Conservation (phyloP, 92 coral and sea anemone genomes). For the Epizoanthus stellaris region DNA sequence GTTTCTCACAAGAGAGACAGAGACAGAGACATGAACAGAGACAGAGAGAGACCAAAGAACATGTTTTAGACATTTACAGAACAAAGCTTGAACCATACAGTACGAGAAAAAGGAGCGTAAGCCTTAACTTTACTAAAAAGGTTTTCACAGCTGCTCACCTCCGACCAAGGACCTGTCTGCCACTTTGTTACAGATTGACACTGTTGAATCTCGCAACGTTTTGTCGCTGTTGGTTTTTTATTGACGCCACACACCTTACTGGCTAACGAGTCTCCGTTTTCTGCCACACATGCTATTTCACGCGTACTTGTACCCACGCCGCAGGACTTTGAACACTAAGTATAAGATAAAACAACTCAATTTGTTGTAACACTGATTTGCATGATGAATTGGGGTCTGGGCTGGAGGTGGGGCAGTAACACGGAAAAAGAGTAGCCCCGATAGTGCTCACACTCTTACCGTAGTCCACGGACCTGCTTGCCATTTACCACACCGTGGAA, state of each 20-base stretch:
- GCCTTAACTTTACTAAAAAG: not conserved
- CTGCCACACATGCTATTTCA: conserved; percentile 51
- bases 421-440: not conserved
- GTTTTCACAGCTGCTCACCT: conserved; percentile 6
- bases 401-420: conserved; percentile 6
- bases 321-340: conserved; percentile 81
- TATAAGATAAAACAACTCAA: not conserved
- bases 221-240: conserved; percentile 35
- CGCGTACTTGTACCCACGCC: conserved; percentile 60
- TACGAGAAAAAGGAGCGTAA: not conserved
- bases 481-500: conserved; percentile 70
- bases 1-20: conserved; percentile 35
- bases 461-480: conserved; percentile 56
- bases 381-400: no score
- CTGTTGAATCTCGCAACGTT: conserved; percentile 34
- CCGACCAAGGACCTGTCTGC: conserved; percentile 36
- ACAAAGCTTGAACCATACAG: not conserved
- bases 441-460: conserved; percentile 38
- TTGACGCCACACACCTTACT: conserved; percentile 26
- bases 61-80: no score
- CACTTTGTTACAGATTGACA: conserved; percentile 2
- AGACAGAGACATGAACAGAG: no score
- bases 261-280: conserved; percentile 19
- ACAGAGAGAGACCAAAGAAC: no score
- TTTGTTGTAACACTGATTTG: no score